Percentiles rank a stretch among this genome's conserved stretches.
Conservation (phyloP, 2,797 vertebrate species). For the Myripristis murdjan region DNA sequence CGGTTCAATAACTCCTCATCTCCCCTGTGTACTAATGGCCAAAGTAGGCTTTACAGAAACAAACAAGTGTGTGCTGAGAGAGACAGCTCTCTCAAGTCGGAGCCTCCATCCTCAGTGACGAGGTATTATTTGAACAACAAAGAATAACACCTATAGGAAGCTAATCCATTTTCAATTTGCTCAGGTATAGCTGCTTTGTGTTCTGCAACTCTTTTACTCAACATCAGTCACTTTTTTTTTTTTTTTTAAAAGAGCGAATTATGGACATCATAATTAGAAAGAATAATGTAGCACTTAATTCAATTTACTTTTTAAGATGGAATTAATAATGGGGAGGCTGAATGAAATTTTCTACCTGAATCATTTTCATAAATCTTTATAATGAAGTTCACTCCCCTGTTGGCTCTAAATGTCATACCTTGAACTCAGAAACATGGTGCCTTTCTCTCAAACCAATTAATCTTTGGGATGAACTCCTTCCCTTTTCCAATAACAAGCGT, state of each 20-base stretch:
- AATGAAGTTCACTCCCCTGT: constrained; percentile 85
- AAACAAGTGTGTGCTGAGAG: constrained; percentile 62
- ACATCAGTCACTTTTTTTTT: constrained; percentile 58
- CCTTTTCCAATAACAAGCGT: constrained; percentile 71
- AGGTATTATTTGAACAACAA: constrained; percentile 49
- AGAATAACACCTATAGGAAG: constrained; percentile 48
- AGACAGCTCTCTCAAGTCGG: constrained; percentile 42
- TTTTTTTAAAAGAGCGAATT: constrained; percentile 50
- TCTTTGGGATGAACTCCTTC: constrained; percentile 79
- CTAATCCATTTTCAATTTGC: constrained; percentile 48
- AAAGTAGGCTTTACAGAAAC: constrained; percentile 66
- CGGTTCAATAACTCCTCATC: constrained; percentile 77
- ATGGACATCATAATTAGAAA: constrained; percentile 72
- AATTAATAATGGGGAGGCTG: constrained; percentile 77
- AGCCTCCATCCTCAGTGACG: constrained; percentile 41
- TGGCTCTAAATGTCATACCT: constrained; percentile 85
- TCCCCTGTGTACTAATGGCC: constrained; percentile 72
- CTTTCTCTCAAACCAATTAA: constrained; percentile 85
- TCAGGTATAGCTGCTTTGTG: constrained; percentile 47
- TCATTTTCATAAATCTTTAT: constrained; percentile 86
- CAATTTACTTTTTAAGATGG: constrained; percentile 79
- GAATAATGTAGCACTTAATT: constrained; percentile 82
- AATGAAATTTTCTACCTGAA: constrained; percentile 79
- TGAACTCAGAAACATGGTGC: constrained; percentile 79
- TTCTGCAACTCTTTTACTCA: constrained; percentile 56